Conservation (phyloP, 2,888 invertebrate species). For the Lasius fuliginosus region DNA sequence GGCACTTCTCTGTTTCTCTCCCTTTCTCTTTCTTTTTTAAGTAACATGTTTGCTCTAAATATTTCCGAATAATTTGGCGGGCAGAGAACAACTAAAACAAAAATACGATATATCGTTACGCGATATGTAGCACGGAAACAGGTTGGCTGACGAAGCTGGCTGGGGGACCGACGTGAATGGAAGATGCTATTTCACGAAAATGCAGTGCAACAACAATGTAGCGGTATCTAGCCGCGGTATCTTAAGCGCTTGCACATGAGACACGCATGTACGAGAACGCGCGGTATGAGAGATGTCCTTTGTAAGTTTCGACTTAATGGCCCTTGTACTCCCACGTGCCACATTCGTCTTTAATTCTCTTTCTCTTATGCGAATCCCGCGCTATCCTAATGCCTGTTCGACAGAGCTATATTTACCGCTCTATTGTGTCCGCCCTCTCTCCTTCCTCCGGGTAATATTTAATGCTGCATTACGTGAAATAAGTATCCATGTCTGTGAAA, state of each 20-base stretch:
- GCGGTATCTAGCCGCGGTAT: slow-evolving; percentile 41
- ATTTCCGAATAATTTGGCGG: neutral
- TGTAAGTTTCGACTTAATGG: slow-evolving; percentile 65
- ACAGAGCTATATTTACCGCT: slow-evolving; percentile 32
- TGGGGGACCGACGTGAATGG: slow-evolving; percentile 41
- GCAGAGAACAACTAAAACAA: neutral
- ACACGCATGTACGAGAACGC: slow-evolving; percentile 43
- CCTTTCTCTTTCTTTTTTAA: neutral
- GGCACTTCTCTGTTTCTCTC: neutral
- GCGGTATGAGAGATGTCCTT: slow-evolving; percentile 57
- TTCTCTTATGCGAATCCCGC: slow-evolving; percentile 44
- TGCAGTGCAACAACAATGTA: slow-evolving; percentile 35
- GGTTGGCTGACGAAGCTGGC: neutral
- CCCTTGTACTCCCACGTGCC: slow-evolving; percentile 68
- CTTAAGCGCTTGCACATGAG: slow-evolving; percentile 37
- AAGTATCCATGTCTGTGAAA: neutral
- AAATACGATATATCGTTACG: slow-evolving; percentile 5
- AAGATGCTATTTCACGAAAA: slow-evolving; percentile 58
- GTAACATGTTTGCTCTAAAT: neutral
- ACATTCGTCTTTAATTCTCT: slow-evolving; percentile 53
- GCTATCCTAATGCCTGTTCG: slow-evolving; percentile 45
- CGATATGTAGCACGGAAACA: slow-evolving; percentile 27
- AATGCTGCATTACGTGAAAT: slow-evolving; percentile 11
- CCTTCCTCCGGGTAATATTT: neutral
- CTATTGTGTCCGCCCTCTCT: slow-evolving; percentile 20